phyloP scores from a whole-genome alignment of 2,113 vertebrate genomes.

The Dunckerocampus dactyliophorus region DNA sequence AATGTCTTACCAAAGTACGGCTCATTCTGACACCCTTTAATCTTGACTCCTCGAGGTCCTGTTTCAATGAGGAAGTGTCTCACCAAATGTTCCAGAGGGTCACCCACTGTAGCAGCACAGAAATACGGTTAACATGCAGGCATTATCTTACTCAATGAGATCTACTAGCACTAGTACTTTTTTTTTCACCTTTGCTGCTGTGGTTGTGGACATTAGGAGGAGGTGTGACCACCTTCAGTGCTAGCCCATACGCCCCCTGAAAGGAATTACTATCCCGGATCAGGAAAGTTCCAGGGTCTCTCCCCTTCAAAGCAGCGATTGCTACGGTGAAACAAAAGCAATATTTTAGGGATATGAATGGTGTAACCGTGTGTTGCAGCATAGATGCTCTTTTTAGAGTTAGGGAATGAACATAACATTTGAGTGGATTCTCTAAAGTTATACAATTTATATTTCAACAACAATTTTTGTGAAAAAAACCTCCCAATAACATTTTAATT shows the following conservation, averaged over 20 bases:
- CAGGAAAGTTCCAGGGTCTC: constrained; percentile 84
- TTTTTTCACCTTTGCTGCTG: constrained; percentile 75
- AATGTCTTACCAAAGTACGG: constrained; percentile 81
- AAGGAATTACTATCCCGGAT: constrained; percentile 92
- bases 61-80: constrained; percentile 91
- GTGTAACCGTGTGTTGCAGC: neutral
- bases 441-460: neutral
- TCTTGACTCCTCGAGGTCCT: constrained; percentile 86
- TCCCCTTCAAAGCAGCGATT: constrained; percentile 82
- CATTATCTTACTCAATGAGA: neutral
- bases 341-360: neutral
- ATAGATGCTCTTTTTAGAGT: neutral
- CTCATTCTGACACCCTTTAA: constrained; percentile 89
- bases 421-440: neutral
- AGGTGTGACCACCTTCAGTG: constrained; percentile 85
- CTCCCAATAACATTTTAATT: too few species aligned
- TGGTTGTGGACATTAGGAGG: constrained; percentile 79
- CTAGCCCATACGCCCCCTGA: constrained; percentile 89
- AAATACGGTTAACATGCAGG: neutral
- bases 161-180: neutral
- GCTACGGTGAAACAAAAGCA: constrained; percentile 59
- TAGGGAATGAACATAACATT: neutral
- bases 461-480: too few species aligned
- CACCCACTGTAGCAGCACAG: constrained; percentile 52
- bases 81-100: constrained; percentile 85